Evolutionary conservation across 1,140 invertebrate species (phyloP).

Genomic region (Zaprionus nigranus): DNA sequence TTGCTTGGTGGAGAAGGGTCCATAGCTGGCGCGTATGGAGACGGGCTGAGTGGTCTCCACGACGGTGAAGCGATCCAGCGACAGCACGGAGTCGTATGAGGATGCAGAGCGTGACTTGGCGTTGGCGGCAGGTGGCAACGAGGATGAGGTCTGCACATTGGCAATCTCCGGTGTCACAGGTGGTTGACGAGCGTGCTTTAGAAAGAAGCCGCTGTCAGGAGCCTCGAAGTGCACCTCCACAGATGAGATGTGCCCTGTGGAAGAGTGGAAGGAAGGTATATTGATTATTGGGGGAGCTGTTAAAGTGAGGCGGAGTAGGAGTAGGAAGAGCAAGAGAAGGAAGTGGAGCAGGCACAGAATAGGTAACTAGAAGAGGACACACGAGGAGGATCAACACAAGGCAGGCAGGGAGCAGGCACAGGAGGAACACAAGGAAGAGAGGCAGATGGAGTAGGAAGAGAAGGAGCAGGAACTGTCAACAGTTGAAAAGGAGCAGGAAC

Average conservation of each 20-base stretch:
- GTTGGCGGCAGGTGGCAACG: slow-evolving; percentile 59
- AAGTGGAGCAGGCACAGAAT: not conserved
- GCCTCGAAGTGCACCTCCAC: slow-evolving; percentile 96
- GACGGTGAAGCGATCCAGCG: slow-evolving; percentile 93
- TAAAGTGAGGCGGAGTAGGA: not conserved
- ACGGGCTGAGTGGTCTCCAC: slow-evolving; percentile 94
- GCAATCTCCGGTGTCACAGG: slow-evolving; percentile 84
- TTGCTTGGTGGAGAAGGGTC: slow-evolving; percentile 96
- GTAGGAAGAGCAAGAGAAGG: not conserved
- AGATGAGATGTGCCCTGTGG: slow-evolving; percentile 32
- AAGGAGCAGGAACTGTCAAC: not conserved
- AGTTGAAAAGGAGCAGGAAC: not conserved
- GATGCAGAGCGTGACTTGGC: slow-evolving; percentile 41
- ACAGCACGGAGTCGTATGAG: slow-evolving; percentile 87
- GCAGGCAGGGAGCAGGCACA: not conserved
- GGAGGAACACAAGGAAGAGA: not conserved
- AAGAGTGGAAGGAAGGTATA: not conserved
- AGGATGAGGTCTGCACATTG: slow-evolving; percentile 69
- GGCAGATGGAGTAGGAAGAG: not conserved
- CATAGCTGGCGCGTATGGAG: slow-evolving; percentile 94
- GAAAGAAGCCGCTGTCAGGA: slow-evolving; percentile 94
- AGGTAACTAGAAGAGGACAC: not conserved
- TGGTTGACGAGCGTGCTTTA: slow-evolving; percentile 90
- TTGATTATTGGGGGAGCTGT: not conserved
- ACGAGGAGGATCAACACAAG: not conserved